Base-by-base conservation (phyloP, 2,888 invertebrate genomes). In the Chrysopilus asiliformis region DNA sequence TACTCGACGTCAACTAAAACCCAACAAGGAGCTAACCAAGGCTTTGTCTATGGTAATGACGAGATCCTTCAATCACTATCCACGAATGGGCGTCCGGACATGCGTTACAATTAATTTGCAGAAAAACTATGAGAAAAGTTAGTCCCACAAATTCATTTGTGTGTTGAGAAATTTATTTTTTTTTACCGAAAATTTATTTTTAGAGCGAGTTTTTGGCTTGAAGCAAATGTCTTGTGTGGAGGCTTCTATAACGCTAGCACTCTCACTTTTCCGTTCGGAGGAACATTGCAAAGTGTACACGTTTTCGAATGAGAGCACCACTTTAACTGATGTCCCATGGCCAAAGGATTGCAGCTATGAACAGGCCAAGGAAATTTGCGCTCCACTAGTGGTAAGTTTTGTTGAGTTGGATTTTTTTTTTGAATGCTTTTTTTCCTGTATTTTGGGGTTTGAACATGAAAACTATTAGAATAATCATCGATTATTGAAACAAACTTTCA, bases 31-130 rank as follows among this genome's bases (percentile, higher is more conserved):
- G 7, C 18, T 17, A 16, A 12, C 4, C 34, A 26, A 26, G 13
- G 27, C 27, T 4, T 17, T 25, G 25, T 27, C 8, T 8, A 34
- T 34, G 34, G 26, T 34, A 18, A 34, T 18, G 17, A 3, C 34
- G n/a, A n/a, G n/a, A 13, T 22, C 27, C 7, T 29, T 33, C 17
- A 24, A 28, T 12, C 27, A 38, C 25, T 3, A 31, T 10, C 39
- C 39, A 22, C 20, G 39, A 3, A 22, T 33, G 18, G 45, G 56
- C 2, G 28, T 53, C 18, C 55, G 57, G 1, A 44, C 56, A 30
- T 51, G 51, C 32, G 53, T 61, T n/a, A 52, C 57, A 2, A 43
- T 61, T 2, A 60, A 58, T 43, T 44, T 60, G 28, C 60, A 61
- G 45, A 39, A 36, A 15, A 48, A 44, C 29, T 58, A 58, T 28